Base-by-base conservation (phyloP, 2,113 vertebrate genomes). In the Numida meleagris region DNA sequence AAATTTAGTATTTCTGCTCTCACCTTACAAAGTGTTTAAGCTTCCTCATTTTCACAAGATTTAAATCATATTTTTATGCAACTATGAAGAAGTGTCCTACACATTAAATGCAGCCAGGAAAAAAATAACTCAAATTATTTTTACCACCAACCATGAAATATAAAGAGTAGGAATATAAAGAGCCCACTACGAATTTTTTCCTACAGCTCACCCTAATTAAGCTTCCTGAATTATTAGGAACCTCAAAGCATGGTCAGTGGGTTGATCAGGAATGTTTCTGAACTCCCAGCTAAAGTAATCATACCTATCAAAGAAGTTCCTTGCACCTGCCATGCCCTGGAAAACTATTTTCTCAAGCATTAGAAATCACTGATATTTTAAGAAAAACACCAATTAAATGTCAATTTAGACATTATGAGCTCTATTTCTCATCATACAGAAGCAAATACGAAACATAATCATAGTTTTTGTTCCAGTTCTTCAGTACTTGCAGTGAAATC, bases 21-120 rank as follows among this genome's bases (percentile, higher is more conserved):
- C 57, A 31, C 91, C 55, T 92, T 72, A 36, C 29, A 10, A 96
- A 76, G 77, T 61, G 24, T 75, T 96, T 93, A 67, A 90, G 51
- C 53, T 94, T 90, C 33, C 2, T 87, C 50, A 70, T 45, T 93
- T 92, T 72, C 74, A 73, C n/a, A 88, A 67, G 53, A 85, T 91
- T 67, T 92, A 82, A 97, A 94, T 88, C 59, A 79, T 58, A 89
- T 42, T 95, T 94, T 86, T 27, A 94, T 51, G 68, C 29, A 81
- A 76, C 48, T 51, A 53, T 11, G 42, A 92, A 88, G 40, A 94
- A 91, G 50, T 45, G 55, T 12, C 78, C 70, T 72, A 71, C 67
- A 53, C 14, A 89, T 29, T 76, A 86, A 82, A 86, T 48, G 77
- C 1, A 75, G 42, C 5, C n/a, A 84, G 21, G 21, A 85, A 93